Evolutionary conservation across 2,888 invertebrate species (phyloP).

Genomic region (Drosophila melanosoma): DNA sequence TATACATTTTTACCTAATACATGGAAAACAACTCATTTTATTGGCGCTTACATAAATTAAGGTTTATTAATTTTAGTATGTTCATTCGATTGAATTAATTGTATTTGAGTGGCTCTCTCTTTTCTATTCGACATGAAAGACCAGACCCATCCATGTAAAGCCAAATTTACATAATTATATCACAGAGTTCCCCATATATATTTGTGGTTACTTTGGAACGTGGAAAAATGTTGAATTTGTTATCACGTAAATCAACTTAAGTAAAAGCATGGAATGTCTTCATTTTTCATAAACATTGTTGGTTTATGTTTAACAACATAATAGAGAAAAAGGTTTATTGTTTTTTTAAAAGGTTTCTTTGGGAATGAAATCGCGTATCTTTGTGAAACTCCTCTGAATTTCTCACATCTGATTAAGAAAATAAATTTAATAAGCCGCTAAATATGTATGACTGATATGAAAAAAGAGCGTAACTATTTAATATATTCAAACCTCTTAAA

Average conservation of each 20-base stretch:
- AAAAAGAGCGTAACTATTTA: neutral
- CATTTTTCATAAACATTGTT: slow-evolving; percentile 53
- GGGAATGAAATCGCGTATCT: neutral
- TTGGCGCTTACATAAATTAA: slow-evolving; percentile 71
- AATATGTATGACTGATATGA: neutral
- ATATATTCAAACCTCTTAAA: neutral
- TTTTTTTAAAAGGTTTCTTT: slow-evolving; percentile 7
- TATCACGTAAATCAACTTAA: slow-evolving; percentile 56
- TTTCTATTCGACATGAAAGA: slow-evolving; percentile 44
- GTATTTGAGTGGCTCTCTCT: slow-evolving; percentile 57
- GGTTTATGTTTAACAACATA: slow-evolving; percentile 21
- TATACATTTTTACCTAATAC: slow-evolving; percentile 40
- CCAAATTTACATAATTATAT: slow-evolving; percentile 70
- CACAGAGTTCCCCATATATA: slow-evolving; percentile 43
- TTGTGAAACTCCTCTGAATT: neutral
- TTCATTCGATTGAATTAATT: slow-evolving; percentile 37
- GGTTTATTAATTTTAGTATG: slow-evolving; percentile 57
- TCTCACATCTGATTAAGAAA: slow-evolving; percentile 3
- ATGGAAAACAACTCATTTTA: slow-evolving; percentile 53
- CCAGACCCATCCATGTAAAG: slow-evolving; percentile 19
- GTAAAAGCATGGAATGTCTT: slow-evolving; percentile 37
- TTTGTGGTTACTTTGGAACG: slow-evolving; percentile 20
- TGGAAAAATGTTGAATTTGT: slow-evolving; percentile 46
- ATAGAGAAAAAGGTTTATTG: slow-evolving; percentile 16
- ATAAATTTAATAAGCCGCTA: neutral